Percentiles rank a stretch among this genome's conserved stretches.
These are phyloP conservation scores for Philonicus albiceps DNA, from an alignment of 2,888 invertebrate species.

Conservation along the genomic window DNA sequence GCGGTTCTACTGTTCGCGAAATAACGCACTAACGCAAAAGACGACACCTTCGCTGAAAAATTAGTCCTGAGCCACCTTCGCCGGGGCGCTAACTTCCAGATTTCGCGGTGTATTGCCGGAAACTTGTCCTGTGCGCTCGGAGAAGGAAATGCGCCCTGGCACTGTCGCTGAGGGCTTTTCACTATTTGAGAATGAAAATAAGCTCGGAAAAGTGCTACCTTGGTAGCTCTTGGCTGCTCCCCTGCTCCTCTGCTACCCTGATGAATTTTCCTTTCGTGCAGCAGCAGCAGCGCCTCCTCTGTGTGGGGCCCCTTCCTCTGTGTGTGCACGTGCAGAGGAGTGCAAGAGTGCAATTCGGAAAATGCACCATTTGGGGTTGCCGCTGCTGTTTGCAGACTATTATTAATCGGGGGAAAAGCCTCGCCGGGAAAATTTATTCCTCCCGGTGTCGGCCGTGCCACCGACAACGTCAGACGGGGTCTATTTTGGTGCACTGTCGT, in stretches of 20 bases:
- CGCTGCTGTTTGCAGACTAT: neutral
- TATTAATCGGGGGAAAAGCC: neutral
- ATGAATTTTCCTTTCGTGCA: neutral
- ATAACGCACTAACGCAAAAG: neutral
- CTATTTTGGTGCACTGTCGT: neutral
- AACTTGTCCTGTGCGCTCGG: neutral
- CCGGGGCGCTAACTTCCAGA: neutral
- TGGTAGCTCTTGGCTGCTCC: neutral
- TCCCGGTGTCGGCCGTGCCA: neutral
- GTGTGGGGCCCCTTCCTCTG: neutral
- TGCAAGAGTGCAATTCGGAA: neutral
- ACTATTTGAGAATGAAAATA: slow-evolving; percentile 35
- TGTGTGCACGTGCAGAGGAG: neutral
- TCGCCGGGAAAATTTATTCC: neutral
- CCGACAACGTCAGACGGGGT: neutral
- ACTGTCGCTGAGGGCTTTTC: slow-evolving; percentile 13
- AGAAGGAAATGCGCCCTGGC: slow-evolving; percentile 33
- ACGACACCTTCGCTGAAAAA: neutral
- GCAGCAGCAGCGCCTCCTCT: neutral
- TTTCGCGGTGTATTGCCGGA: neutral
- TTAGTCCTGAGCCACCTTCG: neutral
- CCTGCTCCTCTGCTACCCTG: neutral
- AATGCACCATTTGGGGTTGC: slow-evolving; percentile 36
- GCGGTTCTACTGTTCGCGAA: neutral
- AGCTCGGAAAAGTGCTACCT: slow-evolving; percentile 36